A percentile compares a stretch with the other conserved stretches of the same genome.
Conservation (phyloP, 2,113 vertebrate species). For the Thamnophis sirtalis region DNA sequence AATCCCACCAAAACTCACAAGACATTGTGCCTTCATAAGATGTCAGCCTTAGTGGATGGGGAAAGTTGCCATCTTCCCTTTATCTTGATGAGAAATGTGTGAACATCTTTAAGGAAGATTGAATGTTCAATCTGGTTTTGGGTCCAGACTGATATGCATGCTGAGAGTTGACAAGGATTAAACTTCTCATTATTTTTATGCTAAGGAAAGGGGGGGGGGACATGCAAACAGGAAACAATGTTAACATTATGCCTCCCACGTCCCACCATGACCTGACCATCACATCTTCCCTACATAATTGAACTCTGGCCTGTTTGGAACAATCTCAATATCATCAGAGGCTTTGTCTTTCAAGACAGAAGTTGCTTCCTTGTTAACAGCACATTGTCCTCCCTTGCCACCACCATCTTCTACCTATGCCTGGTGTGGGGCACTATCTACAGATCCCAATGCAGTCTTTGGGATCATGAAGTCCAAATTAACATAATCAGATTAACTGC, state of each 20-base stretch:
- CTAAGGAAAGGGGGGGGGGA: slow-evolving; percentile 38
- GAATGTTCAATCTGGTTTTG: slow-evolving; percentile 43
- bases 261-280: not conserved
- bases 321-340: slow-evolving; percentile 67
- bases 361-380: slow-evolving; percentile 65
- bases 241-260: slow-evolving; percentile 40
- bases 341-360: slow-evolving; percentile 66
- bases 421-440: slow-evolving; percentile 45
- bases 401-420: slow-evolving; percentile 32
- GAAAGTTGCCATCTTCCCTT: not conserved
- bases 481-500: slow-evolving; percentile 97
- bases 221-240: slow-evolving; percentile 38
- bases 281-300: slow-evolving; percentile 36
- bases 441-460: slow-evolving; percentile 76
- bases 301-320: slow-evolving; percentile 43
- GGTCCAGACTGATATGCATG: slow-evolving; percentile 23
- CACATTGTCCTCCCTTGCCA: slow-evolving; percentile 46
- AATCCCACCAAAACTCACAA: not conserved
- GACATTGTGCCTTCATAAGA: not conserved
- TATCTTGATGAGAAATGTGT: not conserved
- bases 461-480: slow-evolving; percentile 97
- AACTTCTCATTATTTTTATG: not conserved
- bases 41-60: not conserved
- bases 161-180: slow-evolving; percentile 31
- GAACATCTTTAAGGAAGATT: slow-evolving; percentile 9